These are phyloP conservation scores for Patagioenas fasciata DNA, from an alignment of 2,113 vertebrate species.

Conservation along the genomic window DNA sequence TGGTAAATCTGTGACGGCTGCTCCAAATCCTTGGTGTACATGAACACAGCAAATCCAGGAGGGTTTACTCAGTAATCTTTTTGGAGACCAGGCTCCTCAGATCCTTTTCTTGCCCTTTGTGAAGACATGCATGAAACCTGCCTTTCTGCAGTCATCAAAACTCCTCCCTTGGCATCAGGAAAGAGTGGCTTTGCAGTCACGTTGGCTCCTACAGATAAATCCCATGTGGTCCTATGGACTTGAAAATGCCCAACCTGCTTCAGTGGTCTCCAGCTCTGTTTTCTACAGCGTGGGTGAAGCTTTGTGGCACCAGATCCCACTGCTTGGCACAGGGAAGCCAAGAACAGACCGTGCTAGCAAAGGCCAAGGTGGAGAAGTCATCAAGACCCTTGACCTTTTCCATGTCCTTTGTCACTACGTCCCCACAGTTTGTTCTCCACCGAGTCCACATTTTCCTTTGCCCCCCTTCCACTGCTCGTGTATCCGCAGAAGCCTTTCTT, in stretches of 20 bases:
- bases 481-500: not conserved
- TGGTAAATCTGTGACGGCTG: not conserved
- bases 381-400: not conserved
- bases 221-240: not conserved
- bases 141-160: not conserved
- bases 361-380: not conserved
- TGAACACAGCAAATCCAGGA: not conserved
- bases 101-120: not conserved
- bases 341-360: not conserved
- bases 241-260: not conserved
- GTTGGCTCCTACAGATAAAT: not conserved
- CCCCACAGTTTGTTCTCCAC: not conserved
- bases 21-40: fast-evolving
- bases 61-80: not conserved
- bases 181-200: not conserved
- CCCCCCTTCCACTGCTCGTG: not conserved
- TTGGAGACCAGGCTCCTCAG: not conserved
- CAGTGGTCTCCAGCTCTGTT: not conserved
- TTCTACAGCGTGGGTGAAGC: not conserved
- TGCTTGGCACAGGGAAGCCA: too few species aligned
- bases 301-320: not conserved
- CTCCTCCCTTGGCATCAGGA: not conserved
- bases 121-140: not conserved
- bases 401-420: not conserved
- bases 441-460: not conserved